These are phyloP conservation scores for Ispidina lecontei DNA, from an alignment of 2,797 vertebrate genomes.

Conservation along the genomic window DNA sequence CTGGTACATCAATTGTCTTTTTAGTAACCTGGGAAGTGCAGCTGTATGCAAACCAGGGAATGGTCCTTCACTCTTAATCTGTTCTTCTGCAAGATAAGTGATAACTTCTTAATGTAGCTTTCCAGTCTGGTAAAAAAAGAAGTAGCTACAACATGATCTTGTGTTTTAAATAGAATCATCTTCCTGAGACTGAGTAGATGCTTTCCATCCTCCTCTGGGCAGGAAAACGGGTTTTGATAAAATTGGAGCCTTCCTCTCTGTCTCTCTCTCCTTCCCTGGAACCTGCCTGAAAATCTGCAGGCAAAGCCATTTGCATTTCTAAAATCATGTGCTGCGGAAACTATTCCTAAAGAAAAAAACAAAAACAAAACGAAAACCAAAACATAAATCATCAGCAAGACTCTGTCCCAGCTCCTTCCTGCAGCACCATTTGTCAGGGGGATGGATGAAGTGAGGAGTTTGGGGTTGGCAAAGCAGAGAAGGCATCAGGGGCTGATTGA, in stretches of 20 bases:
- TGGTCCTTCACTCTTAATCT: slow-evolving; percentile 67
- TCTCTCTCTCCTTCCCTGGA: not conserved
- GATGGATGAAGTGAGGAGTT: not conserved
- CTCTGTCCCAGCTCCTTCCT: not conserved
- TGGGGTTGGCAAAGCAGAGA: not conserved
- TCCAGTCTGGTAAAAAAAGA: slow-evolving; percentile 72
- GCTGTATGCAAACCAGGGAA: slow-evolving; percentile 68
- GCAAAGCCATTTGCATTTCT: slow-evolving; percentile 22
- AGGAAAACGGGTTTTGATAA: slow-evolving; percentile 58
- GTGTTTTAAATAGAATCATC: slow-evolving; percentile 60
- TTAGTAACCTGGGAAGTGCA: slow-evolving; percentile 67
- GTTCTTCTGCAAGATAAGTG: slow-evolving; percentile 65
- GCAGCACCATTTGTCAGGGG: rapidly evolving
- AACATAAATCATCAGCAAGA: not conserved
- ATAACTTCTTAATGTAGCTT: slow-evolving; percentile 74
- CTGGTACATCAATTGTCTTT: slow-evolving; percentile 70
- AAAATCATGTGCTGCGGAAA: not conserved
- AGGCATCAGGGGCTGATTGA: not conserved
- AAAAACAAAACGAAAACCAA: too few relatives aligned
- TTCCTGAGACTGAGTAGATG: slow-evolving; percentile 44
- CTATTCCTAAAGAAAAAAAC: not conserved
- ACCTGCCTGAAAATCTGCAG: slow-evolving; percentile 23
- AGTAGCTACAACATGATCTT: slow-evolving; percentile 60
- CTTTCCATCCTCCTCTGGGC: slow-evolving; percentile 54
- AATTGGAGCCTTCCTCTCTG: slow-evolving; percentile 25